Evolutionary conservation across 2,113 vertebrate species (phyloP).

Genomic region (Neodon shergylaensis): DNA sequence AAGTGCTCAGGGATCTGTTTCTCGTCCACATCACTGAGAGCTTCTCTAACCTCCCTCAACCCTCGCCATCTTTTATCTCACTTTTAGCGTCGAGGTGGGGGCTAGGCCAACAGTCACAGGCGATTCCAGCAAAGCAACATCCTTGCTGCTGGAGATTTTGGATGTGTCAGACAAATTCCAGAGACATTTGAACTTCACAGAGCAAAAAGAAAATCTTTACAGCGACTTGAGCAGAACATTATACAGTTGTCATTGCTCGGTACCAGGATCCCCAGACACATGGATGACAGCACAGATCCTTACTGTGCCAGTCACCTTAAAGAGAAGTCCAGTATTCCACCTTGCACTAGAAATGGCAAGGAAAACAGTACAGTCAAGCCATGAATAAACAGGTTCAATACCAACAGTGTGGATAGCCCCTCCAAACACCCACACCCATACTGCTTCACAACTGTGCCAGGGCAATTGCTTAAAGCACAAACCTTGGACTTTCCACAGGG

Average conservation of each 20-base stretch:
- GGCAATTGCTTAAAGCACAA: not conserved
- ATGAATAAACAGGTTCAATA: not conserved
- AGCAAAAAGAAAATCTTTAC: not conserved
- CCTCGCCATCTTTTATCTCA: conserved; percentile 5
- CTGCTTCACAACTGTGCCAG: not conserved
- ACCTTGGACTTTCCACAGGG: no score
- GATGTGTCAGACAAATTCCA: not conserved
- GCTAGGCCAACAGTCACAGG: not conserved
- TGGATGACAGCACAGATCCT: not conserved
- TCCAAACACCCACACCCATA: no score
- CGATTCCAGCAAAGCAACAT: not conserved
- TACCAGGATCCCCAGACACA: not conserved
- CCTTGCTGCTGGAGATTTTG: not conserved
- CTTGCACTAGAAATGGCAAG: not conserved
- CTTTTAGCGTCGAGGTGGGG: not conserved
- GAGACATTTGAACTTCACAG: not conserved
- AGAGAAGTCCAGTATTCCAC: not conserved
- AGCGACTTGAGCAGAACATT: not conserved
- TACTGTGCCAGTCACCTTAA: not conserved
- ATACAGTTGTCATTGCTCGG: not conserved
- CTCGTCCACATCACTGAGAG: not conserved
- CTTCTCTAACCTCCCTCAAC: not conserved
- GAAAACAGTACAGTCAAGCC: not conserved
- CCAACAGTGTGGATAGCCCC: no score
- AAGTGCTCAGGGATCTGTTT: not conserved